Conservation (phyloP, 2,888 invertebrate species). For the Sisyra nigra region DNA sequence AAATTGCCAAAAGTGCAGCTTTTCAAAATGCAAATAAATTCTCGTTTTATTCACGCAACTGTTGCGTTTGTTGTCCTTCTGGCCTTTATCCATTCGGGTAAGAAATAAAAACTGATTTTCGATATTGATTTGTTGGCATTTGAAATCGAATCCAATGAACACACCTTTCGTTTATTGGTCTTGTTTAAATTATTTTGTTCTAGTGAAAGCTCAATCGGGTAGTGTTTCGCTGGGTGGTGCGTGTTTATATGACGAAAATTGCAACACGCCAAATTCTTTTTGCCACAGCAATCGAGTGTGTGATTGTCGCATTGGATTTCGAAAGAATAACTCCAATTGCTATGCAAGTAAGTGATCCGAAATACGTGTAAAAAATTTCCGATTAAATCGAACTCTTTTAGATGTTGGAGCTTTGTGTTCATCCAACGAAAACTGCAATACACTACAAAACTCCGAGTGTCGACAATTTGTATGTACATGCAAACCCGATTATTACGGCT, state of each 20-base stretch:
- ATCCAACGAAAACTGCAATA: neutral
- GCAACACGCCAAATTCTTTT: conserved; percentile 20
- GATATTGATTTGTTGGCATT: too few relatives aligned
- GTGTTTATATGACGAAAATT: conserved; percentile 18
- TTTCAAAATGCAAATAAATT: too few relatives aligned
- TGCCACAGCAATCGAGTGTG: conserved; percentile 15
- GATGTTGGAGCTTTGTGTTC: neutral
- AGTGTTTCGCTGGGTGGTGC: conserved; percentile 15
- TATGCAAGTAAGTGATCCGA: neutral
- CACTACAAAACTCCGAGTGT: neutral
- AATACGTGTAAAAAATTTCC: neutral
- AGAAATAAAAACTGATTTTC: too few relatives aligned
- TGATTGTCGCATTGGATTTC: neutral
- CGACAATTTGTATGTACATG: neutral
- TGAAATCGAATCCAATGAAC: too few relatives aligned
- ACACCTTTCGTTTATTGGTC: too few relatives aligned
- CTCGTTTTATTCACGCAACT: too few relatives aligned
- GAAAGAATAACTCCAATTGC: neutral
- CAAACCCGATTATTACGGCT: neutral
- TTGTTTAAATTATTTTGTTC: too few relatives aligned
- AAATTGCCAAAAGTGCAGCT: too few relatives aligned
- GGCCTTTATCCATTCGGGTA: too few relatives aligned
- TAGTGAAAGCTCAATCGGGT: too few relatives aligned
- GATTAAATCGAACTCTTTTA: neutral
- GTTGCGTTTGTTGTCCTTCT: too few relatives aligned